Evolutionary conservation across 2,113 vertebrate species (phyloP).

Genomic region (Eptesicus fuscus): DNA sequence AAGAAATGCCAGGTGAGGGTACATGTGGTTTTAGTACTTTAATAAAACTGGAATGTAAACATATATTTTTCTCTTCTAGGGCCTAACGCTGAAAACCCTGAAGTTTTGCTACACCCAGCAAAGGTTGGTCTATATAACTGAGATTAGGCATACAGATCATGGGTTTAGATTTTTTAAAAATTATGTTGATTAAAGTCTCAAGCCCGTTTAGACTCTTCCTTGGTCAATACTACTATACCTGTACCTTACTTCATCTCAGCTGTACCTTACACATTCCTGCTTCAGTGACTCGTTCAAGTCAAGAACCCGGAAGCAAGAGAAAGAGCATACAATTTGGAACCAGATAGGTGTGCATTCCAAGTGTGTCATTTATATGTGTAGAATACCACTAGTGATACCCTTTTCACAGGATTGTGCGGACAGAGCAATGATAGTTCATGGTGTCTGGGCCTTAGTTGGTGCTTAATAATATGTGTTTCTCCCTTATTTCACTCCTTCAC

Average conservation of each 20-base stretch:
- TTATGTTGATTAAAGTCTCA: background rate
- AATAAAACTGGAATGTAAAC: slow-evolving; percentile 27
- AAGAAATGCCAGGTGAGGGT: background rate
- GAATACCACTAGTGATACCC: background rate
- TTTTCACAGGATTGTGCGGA: background rate
- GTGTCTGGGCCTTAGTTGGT: background rate
- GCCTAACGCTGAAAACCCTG: slow-evolving; percentile 58
- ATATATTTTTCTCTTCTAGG: slow-evolving; percentile 61
- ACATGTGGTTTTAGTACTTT: slow-evolving; percentile 13
- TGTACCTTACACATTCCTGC: background rate
- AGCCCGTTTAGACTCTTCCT: background rate
- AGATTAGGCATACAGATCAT: background rate
- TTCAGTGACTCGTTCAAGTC: background rate
- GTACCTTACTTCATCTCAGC: background rate
- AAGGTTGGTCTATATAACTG: slow-evolving; percentile 72
- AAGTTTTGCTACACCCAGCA: slow-evolving; percentile 61
- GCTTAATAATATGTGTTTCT: background rate
- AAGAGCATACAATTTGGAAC: background rate
- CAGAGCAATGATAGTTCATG: background rate
- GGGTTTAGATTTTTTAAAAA: background rate
- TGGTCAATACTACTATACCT: background rate
- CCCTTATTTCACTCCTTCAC: background rate
- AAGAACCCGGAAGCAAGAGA: background rate
- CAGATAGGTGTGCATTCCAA: background rate
- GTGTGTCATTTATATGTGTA: background rate